Percentiles rank a stretch among this genome's conserved stretches.
phyloP scores from a whole-genome alignment of 2,113 vertebrate genomes.

The Melanocharis versteri region DNA sequence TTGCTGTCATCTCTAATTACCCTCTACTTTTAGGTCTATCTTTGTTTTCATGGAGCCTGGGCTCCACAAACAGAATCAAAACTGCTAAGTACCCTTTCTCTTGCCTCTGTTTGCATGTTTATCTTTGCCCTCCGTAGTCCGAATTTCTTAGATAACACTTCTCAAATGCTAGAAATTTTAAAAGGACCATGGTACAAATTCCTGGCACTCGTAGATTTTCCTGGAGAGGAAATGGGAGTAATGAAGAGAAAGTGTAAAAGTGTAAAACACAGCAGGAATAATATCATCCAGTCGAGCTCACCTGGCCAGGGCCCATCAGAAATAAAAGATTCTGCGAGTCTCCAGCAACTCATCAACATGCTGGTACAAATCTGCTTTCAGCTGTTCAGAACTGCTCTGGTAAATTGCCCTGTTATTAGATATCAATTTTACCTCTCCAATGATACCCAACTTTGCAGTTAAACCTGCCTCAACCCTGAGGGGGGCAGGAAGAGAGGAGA shows the following conservation, averaged over 20 bases:
- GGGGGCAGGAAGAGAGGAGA: background rate
- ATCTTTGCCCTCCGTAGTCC: background rate
- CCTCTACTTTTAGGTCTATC: background rate
- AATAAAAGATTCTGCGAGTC: slow-evolving; percentile 12
- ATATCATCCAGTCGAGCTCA: background rate
- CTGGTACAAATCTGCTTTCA: slow-evolving; percentile 37
- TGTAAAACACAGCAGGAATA: background rate
- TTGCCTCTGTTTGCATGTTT: no score
- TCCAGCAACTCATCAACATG: slow-evolving; percentile 8
- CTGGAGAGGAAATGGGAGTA: background rate
- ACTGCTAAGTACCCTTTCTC: background rate
- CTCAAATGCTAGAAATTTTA: background rate
- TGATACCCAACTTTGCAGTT: background rate
- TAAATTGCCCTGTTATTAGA: slow-evolving; percentile 15
- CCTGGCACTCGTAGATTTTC: background rate
- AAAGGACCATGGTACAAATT: background rate
- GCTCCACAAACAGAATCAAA: background rate
- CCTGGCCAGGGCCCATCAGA: background rate
- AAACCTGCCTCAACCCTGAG: background rate
- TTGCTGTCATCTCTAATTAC: background rate
- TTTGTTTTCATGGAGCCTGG: background rate
- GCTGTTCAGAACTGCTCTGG: background rate
- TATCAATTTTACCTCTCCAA: slow-evolving; percentile 7
- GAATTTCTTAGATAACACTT: background rate
- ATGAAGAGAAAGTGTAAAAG: background rate